Evolutionary conservation across 1,140 invertebrate genomes (phyloP).

Genomic region (Drosophila pseudoobscura): DNA sequence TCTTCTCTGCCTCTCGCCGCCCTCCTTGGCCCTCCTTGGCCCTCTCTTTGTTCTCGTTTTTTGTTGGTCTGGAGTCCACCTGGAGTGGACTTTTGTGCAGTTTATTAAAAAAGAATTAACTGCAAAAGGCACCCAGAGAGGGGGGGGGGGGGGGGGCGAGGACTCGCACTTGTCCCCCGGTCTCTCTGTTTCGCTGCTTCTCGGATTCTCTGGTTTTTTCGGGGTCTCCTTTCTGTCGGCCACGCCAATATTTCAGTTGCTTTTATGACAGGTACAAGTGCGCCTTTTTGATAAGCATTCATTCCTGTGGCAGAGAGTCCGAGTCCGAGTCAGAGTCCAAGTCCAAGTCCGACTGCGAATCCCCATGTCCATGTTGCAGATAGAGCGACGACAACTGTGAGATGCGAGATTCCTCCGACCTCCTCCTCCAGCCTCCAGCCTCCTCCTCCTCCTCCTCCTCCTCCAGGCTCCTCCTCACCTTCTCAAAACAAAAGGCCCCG

Average conservation of each 20-base stretch:
- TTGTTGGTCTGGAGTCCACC: conserved; percentile 19
- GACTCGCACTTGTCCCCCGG: conserved; percentile 6
- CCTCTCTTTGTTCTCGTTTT: not conserved
- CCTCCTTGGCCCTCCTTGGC: not conserved
- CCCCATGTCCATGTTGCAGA: conserved; percentile 46
- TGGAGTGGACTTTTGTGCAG: conserved; percentile 46
- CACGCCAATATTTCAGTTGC: conserved; percentile 71
- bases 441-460: no score
- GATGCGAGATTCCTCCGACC: conserved; percentile 20
- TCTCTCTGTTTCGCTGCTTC: conserved; percentile 7
- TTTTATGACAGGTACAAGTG: conserved; percentile 76
- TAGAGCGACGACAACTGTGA: conserved; percentile 63
- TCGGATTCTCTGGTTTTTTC: conserved; percentile 11
- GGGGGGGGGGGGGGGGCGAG: not conserved
- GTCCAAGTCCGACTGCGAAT: conserved; percentile 18
- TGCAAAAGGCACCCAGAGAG: conserved; percentile 4
- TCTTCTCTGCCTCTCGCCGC: conserved; percentile 1
- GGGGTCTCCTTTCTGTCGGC: conserved; percentile 6
- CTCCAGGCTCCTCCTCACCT: no score
- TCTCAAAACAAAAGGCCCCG: conserved; percentile 21
- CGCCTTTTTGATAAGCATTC: conserved; percentile 69
- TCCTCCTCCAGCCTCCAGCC: not conserved
- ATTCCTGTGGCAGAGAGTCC: conserved; percentile 8
- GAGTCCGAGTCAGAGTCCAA: conserved; percentile 6
- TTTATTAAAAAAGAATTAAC: conserved; percentile 36